These are phyloP conservation scores for Hirtodrosophila duncani DNA, from an alignment of 2,888 invertebrate genomes.

Conservation along the genomic window DNA sequence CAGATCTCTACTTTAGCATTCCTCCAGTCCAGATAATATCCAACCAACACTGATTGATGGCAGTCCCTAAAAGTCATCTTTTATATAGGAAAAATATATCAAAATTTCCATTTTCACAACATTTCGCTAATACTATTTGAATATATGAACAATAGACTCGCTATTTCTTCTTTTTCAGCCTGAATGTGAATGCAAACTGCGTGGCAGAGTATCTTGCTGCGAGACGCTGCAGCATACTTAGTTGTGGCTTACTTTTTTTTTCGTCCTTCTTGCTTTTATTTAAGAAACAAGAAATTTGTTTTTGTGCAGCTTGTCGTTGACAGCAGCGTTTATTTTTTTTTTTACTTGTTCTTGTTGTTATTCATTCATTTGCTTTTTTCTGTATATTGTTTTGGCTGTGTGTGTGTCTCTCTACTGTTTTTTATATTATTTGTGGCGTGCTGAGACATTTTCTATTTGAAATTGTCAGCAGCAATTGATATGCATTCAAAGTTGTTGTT, in stretches of 20 bases:
- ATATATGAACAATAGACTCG: too few relatives aligned
- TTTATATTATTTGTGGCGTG: conserved; percentile 31
- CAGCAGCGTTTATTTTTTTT: conserved; percentile 27
- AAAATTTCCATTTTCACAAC: too few relatives aligned
- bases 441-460: conserved; percentile 69
- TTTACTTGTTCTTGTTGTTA: conserved; percentile 35
- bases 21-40: too few relatives aligned
- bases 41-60: too few relatives aligned
- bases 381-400: conserved; percentile 1
- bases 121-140: too few relatives aligned
- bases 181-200: too few relatives aligned
- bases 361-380: conserved; percentile 52
- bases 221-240: too few relatives aligned
- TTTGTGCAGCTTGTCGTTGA: conserved; percentile 30
- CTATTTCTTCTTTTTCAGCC: too few relatives aligned
- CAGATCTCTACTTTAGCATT: too few relatives aligned
- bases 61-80: too few relatives aligned
- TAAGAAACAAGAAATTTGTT: conserved; percentile 40
- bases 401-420: conserved; percentile 9
- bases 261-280: background rate
- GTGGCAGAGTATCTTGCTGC: too few relatives aligned
- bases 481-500: conserved; percentile 40
- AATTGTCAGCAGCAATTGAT: conserved; percentile 70
- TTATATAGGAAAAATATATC: too few relatives aligned
- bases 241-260: background rate